Conservation (phyloP, 2,888 invertebrate species). For the Oegoconia quadripuncta region DNA sequence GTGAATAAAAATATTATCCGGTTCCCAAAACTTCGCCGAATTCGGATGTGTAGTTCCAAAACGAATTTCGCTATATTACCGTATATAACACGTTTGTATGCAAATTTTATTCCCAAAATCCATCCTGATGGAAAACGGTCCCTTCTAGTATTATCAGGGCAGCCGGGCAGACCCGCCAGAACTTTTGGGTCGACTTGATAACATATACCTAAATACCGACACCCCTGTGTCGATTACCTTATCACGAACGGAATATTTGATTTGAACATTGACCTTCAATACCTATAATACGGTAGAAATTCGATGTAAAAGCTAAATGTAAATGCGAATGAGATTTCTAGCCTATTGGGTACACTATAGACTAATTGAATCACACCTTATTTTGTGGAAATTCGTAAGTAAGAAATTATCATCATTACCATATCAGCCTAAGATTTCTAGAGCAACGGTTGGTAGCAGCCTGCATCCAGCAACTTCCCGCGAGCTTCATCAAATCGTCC, state of each 20-base stretch:
- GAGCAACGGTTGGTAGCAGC: too few relatives aligned
- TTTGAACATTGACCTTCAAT: constrained; percentile 16
- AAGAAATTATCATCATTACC: too few relatives aligned
- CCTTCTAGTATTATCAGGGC: constrained; percentile 52
- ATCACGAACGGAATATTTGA: constrained; percentile 42
- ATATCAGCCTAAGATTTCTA: too few relatives aligned
- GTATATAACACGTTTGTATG: constrained; percentile 69
- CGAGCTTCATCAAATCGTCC: too few relatives aligned
- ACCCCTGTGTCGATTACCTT: constrained; percentile 47
- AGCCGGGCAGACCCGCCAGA: constrained; percentile 39
- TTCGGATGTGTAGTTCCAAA: constrained; percentile 42
- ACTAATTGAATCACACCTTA: too few relatives aligned
- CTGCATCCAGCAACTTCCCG: too few relatives aligned
- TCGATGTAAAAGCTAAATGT: too few relatives aligned
- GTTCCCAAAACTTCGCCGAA: constrained; percentile 20
- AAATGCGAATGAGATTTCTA: too few relatives aligned
- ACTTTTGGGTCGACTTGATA: constrained; percentile 72
- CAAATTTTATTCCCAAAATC: constrained; percentile 69
- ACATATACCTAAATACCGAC: constrained; percentile 36
- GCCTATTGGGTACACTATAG: too few relatives aligned
- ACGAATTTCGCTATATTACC: constrained; percentile 54
- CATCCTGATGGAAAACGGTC: constrained; percentile 64
- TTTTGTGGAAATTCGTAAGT: too few relatives aligned
- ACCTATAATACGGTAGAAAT: neutral
- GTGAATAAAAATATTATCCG: constrained; percentile 28